Base-by-base conservation (phyloP, 2,797 vertebrate genomes). In the Octomys mimax region DNA sequence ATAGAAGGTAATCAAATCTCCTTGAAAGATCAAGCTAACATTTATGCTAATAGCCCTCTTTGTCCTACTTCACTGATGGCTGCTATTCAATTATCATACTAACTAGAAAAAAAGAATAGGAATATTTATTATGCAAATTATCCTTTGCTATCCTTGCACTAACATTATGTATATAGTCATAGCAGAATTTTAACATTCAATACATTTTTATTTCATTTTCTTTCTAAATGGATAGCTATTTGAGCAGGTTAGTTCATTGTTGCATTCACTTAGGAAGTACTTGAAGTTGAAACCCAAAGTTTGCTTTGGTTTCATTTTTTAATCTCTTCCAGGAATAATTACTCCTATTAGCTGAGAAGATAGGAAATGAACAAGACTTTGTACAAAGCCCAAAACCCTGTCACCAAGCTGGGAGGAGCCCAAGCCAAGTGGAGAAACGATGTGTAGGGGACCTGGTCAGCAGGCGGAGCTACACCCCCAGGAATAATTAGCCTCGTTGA, bases 11-110 rank as follows among this genome's bases (percentile, higher is more conserved):
- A 96, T 96, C 61, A 90, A 36, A 89, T 94, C 36, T 92, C 71
- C 89, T 89, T 89, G 87, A 95, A 97, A 87, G 71, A 91, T 95
- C 89, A 95, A 85, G 78, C 36, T 36, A 91, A 59, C 42, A 5
- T 95, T 97, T 97, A 96, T 92, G 61, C 16, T 97, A 96, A 87
- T 83, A 42, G 8, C 33, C 57, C 61, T 91, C 81, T 92, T 89
- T 93, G 39, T 92, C 87, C 91, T 98, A 28, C 80, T 92, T 96
- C 78, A 73, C 68, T 89, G 75, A 77, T 78, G 83, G 79, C 46
- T 98, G 94, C 75, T 97, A 61, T 88, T 97, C 80, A 97, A 86
- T 97, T 79, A 95, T 85, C 78, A 22, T 81, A 68, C 84, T 90
- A 95, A 79, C 64, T 83, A 93, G 73, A 73, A 92, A 94, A 94